phyloP scores from a whole-genome alignment of 2,797 vertebrate species.

The Petrocephalus schoutedeni region DNA sequence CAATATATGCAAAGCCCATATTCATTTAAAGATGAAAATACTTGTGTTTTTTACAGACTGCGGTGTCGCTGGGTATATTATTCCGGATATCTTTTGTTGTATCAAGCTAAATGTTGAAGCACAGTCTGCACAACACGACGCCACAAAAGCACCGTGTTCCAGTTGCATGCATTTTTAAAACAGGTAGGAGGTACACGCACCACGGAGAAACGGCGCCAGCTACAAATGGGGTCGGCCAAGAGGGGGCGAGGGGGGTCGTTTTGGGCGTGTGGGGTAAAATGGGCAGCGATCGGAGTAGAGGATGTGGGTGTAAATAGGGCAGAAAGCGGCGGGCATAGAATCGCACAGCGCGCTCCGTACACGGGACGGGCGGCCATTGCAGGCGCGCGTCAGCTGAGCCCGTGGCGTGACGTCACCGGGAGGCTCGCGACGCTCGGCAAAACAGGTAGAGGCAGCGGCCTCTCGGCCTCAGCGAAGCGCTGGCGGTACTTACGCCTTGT shows the following conservation, averaged over 20 bases:
- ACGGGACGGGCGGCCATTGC: constrained; percentile 39
- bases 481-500: constrained; percentile 90
- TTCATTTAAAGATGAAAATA: background rate
- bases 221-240: background rate
- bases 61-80: background rate
- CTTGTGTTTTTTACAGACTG: background rate
- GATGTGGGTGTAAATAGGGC: background rate
- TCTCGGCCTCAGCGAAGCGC: constrained; percentile 34
- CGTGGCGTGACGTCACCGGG: constrained; percentile 8
- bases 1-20: background rate
- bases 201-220: background rate
- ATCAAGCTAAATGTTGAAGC: background rate
- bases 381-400: constrained; percentile 37
- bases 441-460: constrained; percentile 39
- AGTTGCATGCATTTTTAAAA: background rate
- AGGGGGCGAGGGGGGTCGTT: background rate
- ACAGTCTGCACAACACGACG: background rate
- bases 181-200: background rate
- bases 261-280: background rate
- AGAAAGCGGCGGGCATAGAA: background rate
- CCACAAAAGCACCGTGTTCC: background rate
- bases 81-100: background rate
- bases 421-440: constrained; percentile 33
- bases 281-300: background rate
- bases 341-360: background rate